Conservation (phyloP, 2,888 invertebrate genomes). For the Epinotia bilunana region DNA sequence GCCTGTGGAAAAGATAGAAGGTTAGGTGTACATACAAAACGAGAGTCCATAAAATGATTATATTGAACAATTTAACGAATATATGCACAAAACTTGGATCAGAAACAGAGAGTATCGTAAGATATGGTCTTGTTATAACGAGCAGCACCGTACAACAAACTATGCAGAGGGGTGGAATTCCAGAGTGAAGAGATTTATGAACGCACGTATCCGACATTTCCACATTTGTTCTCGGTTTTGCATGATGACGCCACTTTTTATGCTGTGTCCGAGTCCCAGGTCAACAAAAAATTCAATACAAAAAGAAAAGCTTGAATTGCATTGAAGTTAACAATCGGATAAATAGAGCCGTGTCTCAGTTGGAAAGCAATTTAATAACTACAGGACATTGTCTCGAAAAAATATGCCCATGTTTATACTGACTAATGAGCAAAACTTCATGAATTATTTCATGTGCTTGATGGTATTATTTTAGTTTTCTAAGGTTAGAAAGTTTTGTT, state of each 20-base stretch:
- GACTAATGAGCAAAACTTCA: neutral
- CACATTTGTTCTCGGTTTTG: neutral
- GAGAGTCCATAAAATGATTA: constrained; percentile 9
- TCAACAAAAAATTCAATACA: neutral
- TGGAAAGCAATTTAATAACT: constrained; percentile 6
- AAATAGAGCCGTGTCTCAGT: constrained; percentile 26
- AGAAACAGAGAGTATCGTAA: neutral
- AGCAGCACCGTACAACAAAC: constrained; percentile 18
- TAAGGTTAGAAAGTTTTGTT: neutral
- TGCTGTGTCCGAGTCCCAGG: neutral
- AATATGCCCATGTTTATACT: constrained; percentile 12
- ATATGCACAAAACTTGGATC: constrained; percentile 9
- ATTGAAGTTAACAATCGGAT: constrained; percentile 18
- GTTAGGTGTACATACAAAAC: constrained; percentile 27
- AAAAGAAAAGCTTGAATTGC: constrained; percentile 8
- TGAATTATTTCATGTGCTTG: neutral
- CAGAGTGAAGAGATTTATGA: constrained; percentile 13
- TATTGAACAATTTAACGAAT: neutral
- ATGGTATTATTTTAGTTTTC: neutral
- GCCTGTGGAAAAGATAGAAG: constrained; percentile 30
- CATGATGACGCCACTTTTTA: neutral
- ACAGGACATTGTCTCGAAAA: constrained; percentile 20
- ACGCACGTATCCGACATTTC: constrained; percentile 2
- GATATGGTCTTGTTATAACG: constrained; percentile 8
- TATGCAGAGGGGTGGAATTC: constrained; percentile 18